Base-by-base conservation (phyloP, 2,888 invertebrate genomes). In the Empis livida region DNA sequence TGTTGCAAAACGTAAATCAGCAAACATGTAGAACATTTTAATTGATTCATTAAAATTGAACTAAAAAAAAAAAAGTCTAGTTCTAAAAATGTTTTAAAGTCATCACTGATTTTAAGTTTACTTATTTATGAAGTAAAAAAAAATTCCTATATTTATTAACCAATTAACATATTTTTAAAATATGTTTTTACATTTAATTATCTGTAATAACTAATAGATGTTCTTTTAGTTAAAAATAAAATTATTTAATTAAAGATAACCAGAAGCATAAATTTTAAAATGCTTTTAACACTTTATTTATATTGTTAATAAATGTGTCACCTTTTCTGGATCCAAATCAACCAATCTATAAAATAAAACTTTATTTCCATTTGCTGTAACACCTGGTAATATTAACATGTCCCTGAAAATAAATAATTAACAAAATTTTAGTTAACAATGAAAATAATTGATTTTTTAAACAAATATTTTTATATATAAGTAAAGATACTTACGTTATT, bases 21-120 rank as follows among this genome's bases (percentile, higher is more conserved):
- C 80, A 42, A 84, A 66, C 77, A 83, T 81, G 64, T 83, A 82
- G 71, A 83, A 82, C 0, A 79, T 75, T 65, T 81, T 82, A 42
- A 81, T 71, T 2, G 77, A 74, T 54, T 81, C 80, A 37, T 76
- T 71, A 64, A 81, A 83, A 57, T 74, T 73, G 58, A 80, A 83
- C 60, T 79, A 45, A 6, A 20, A 15, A 32, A 6, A 35, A 13
- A 35, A 35, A 20, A 32, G n/a, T n/a, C n/a, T n/a, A n/a, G n/a
- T n/a, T n/a, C n/a, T n/a, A n/a, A n/a, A n/a, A n/a, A n/a, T n/a
- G n/a, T n/a, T n/a, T n/a, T n/a, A n/a, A n/a, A n/a, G n/a, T n/a
- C n/a, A n/a, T n/a, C n/a, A n/a, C n/a, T n/a, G n/a, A n/a, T n/a
- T n/a, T n/a, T n/a, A n/a, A n/a, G n/a, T n/a, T n/a, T n/a, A n/a